Evolutionary conservation across 2,113 vertebrate species (phyloP).

Genomic region (Corvus moneduloides): DNA sequence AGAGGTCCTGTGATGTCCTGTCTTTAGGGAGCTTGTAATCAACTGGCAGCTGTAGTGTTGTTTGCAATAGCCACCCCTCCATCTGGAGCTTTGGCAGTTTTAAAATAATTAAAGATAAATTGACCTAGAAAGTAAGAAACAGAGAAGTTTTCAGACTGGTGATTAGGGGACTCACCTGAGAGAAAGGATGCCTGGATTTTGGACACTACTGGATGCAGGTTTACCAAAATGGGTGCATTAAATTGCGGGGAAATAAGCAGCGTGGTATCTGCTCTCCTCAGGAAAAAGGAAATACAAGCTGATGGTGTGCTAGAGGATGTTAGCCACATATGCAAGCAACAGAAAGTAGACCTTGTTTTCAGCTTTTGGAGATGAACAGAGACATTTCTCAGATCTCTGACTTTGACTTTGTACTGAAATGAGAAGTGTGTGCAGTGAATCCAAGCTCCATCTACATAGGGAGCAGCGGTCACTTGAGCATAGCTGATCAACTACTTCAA

Average conservation of each 20-base stretch:
- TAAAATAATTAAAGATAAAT: background rate
- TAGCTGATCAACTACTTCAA: slow-evolving; percentile 16
- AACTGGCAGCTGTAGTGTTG: background rate
- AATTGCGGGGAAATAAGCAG: background rate
- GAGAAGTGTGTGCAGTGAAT: background rate
- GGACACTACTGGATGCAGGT: background rate
- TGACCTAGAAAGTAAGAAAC: background rate
- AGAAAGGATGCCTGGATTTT: background rate
- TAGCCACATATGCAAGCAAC: background rate
- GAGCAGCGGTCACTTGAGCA: background rate
- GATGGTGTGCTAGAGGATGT: background rate
- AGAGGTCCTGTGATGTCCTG: background rate
- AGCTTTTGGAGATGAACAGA: background rate
- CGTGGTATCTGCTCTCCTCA: background rate
- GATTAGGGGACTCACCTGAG: background rate
- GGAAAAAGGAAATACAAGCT: background rate
- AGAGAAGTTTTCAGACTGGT: background rate
- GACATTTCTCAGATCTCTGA: background rate
- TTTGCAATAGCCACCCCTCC: background rate
- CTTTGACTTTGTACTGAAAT: background rate
- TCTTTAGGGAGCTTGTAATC: background rate
- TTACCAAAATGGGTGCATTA: background rate
- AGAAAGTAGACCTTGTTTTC: background rate
- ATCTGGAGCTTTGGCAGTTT: background rate
- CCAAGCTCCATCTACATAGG: background rate